A percentile compares a stretch with the other conserved stretches of the same genome.
Evolutionary conservation across 2,888 invertebrate genomes (phyloP).

Genomic region (Zelleria hepariella): DNA sequence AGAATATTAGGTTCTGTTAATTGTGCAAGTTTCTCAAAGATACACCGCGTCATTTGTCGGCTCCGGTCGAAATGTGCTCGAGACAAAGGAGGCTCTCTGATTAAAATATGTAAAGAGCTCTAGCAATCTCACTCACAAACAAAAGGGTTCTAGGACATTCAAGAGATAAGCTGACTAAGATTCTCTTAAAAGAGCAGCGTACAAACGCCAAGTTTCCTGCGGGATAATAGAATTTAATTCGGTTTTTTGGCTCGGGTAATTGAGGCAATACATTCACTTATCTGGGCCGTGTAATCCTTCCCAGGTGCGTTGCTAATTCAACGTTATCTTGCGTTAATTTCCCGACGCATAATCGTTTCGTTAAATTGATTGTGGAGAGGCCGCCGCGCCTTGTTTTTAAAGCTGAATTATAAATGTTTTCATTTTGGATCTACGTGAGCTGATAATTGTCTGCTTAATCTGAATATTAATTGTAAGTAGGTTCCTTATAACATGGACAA

Average conservation of each 20-base stretch:
- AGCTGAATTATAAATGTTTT: constrained; percentile 19
- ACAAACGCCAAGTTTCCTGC: background rate
- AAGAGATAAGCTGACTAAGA: constrained; percentile 44
- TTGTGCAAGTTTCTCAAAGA: constrained; percentile 23
- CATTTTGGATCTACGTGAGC: background rate
- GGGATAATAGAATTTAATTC: constrained; percentile 37
- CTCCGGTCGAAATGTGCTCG: constrained; percentile 21
- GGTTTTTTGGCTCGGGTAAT: constrained; percentile 38
- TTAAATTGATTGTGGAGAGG: constrained; percentile 45
- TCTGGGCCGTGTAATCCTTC: constrained; percentile 50
- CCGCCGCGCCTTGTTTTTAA: constrained; percentile 3
- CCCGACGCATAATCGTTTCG: constrained; percentile 39
- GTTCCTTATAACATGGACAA: background rate
- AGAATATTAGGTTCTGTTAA: background rate
- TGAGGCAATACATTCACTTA: constrained; percentile 57
- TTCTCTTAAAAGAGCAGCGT: constrained; percentile 16
- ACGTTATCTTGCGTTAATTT: constrained; percentile 61
- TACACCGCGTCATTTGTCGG: constrained; percentile 29
- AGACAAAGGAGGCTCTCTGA: constrained; percentile 31
- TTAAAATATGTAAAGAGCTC: constrained; percentile 6
- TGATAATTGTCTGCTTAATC: background rate
- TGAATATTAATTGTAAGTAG: background rate
- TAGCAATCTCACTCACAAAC: constrained; percentile 27
- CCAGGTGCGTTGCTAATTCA: constrained; percentile 51
- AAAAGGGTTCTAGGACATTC: constrained; percentile 35